phyloP scores from a whole-genome alignment of 2,797 vertebrate species.

The Sebastes vulpes region DNA sequence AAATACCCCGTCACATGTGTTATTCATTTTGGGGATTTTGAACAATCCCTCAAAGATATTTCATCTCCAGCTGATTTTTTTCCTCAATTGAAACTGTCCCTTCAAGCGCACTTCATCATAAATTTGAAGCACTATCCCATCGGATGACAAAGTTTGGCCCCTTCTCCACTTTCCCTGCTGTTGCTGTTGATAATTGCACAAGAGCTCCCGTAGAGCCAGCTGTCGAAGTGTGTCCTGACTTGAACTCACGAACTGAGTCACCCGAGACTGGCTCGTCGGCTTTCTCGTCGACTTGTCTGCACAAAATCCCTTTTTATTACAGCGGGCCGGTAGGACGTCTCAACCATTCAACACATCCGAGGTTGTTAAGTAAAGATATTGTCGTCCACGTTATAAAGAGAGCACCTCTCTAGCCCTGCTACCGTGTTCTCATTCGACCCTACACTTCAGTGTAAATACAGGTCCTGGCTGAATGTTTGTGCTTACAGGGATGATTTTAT shows the following conservation, averaged over 20 bases:
- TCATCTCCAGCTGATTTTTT: slow-evolving; percentile 31
- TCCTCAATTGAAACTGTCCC: slow-evolving; percentile 34
- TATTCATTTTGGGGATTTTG: slow-evolving; percentile 7
- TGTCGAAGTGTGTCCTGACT: slow-evolving; percentile 81
- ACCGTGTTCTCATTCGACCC: slow-evolving; percentile 35
- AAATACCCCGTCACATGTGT: not conserved
- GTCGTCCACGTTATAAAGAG: not conserved
- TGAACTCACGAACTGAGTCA: slow-evolving; percentile 83
- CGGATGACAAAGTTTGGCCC: slow-evolving; percentile 67
- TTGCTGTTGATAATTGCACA: slow-evolving; percentile 81
- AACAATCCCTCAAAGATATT: slow-evolving; percentile 10
- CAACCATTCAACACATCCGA: not conserved
- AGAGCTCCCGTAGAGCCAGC: slow-evolving; percentile 82
- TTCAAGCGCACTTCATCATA: slow-evolving; percentile 37
- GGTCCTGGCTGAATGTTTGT: slow-evolving; percentile 30
- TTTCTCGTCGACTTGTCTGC: slow-evolving; percentile 57
- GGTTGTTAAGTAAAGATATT: slow-evolving; percentile 29
- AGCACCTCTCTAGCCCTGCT: slow-evolving; percentile 5
- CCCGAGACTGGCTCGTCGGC: slow-evolving; percentile 43
- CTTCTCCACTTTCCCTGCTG: slow-evolving; percentile 55
- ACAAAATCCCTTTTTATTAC: slow-evolving; percentile 41
- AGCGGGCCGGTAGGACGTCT: slow-evolving; percentile 1
- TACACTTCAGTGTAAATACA: slow-evolving; percentile 24
- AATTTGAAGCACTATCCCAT: slow-evolving; percentile 45
- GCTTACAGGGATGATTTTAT: slow-evolving; percentile 39